phyloP scores from a whole-genome alignment of 2,888 invertebrate species.

The Acrocera orbiculus region DNA sequence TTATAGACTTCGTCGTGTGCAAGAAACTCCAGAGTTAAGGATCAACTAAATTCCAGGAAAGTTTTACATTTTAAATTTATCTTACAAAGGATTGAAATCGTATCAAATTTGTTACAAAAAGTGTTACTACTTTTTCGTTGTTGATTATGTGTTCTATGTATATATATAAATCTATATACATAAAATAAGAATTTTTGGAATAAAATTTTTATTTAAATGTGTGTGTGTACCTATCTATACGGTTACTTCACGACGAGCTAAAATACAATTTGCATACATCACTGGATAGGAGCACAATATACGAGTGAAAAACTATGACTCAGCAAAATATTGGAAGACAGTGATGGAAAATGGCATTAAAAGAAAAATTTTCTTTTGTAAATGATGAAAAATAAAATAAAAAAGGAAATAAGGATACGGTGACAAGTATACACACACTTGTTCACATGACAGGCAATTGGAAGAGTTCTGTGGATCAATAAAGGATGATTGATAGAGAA shows the following conservation, averaged over 20 bases:
- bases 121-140: too few species aligned
- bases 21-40: too few species aligned
- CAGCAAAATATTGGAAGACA: constrained; percentile 1
- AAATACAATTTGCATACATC: constrained; percentile 12
- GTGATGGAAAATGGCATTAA: not conserved
- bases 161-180: too few species aligned
- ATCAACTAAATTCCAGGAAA: too few species aligned
- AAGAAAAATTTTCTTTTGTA: constrained; percentile 1
- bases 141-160: too few species aligned
- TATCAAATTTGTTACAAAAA: too few species aligned
- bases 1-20: constrained; percentile 7
- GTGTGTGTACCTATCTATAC: constrained; percentile 4
- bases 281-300: constrained; percentile 8
- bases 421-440: constrained; percentile 5
- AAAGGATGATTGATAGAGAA: constrained; percentile 12
- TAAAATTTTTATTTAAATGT: not conserved
- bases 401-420: constrained; percentile 5
- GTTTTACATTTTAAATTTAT: too few species aligned
- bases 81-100: constrained; percentile 9
- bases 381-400: constrained; percentile 7
- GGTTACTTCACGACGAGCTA: constrained; percentile 7
- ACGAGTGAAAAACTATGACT: constrained; percentile 4
- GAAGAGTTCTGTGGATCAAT: constrained; percentile 9
- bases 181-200: too few species aligned
- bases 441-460: constrained; percentile 9